A percentile compares a stretch with the other conserved stretches of the same genome.
phyloP scores from a whole-genome alignment of 1,140 invertebrate species.

The Tetramorium alpestre region DNA sequence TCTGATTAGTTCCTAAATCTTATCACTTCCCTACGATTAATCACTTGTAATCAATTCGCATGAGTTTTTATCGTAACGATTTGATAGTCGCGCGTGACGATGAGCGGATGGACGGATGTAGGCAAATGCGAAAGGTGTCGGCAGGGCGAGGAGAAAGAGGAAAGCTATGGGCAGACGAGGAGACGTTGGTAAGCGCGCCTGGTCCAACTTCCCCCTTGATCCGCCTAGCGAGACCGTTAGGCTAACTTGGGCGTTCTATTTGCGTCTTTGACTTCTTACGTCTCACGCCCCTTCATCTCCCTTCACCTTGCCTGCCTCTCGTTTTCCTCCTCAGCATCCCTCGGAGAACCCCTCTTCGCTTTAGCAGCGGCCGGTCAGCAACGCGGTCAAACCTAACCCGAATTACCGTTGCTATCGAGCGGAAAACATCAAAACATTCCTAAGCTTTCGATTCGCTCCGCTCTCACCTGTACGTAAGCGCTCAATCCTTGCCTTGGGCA shows the following conservation, averaged over 20 bases:
- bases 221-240: slow-evolving; percentile 83
- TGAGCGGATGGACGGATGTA: neutral
- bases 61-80: neutral
- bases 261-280: slow-evolving; percentile 83
- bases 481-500: neutral
- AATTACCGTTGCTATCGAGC: slow-evolving; percentile 68
- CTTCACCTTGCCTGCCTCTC: slow-evolving; percentile 63
- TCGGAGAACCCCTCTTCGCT: slow-evolving; percentile 58
- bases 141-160: slow-evolving; percentile 63
- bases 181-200: slow-evolving; percentile 76
- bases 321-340: slow-evolving; percentile 72
- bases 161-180: slow-evolving; percentile 65
- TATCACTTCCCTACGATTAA: neutral
- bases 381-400: slow-evolving; percentile 77
- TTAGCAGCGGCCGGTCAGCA: slow-evolving; percentile 77
- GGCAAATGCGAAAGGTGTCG: slow-evolving; percentile 61
- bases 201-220: slow-evolving; percentile 75
- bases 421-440: slow-evolving; percentile 61
- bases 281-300: slow-evolving; percentile 70
- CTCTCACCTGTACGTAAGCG: slow-evolving; percentile 22
- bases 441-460: slow-evolving; percentile 50
- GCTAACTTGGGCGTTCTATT: slow-evolving; percentile 84
- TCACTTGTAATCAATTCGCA: neutral
- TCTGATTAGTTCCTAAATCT: neutral
- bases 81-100: slow-evolving; percentile 15